These are phyloP conservation scores for Salminus brasiliensis DNA, from an alignment of 2,113 vertebrate species.

Conservation along the genomic window DNA sequence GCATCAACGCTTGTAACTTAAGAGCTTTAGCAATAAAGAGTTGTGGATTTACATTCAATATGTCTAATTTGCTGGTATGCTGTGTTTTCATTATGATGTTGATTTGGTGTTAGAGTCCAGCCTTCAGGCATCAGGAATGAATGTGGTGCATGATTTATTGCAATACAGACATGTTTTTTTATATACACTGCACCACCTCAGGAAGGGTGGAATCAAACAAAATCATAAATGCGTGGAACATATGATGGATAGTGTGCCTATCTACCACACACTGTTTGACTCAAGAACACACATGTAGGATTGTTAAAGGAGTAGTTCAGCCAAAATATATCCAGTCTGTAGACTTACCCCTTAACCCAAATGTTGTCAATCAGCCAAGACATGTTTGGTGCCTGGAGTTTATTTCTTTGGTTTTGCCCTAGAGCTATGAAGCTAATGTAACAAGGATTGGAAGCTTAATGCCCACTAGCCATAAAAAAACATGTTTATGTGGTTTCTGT, in stretches of 20 bases:
- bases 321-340: background rate
- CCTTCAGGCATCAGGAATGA: background rate
- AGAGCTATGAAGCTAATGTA: too few relatives aligned
- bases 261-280: constrained; percentile 26
- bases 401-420: background rate
- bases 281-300: constrained; percentile 16
- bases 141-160: constrained; percentile 17
- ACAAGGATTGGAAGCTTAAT: too few relatives aligned
- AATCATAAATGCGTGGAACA: constrained; percentile 27
- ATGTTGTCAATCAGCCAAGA: too few relatives aligned
- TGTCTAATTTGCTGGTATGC: background rate
- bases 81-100: constrained; percentile 17
- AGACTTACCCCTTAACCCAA: too few relatives aligned
- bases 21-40: constrained; percentile 3
- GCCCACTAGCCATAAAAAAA: too few relatives aligned
- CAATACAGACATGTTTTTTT: constrained; percentile 6
- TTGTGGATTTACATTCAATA: background rate
- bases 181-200: constrained; percentile 18
- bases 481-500: too few relatives aligned
- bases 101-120: background rate
- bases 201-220: constrained; percentile 26
- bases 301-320: background rate
- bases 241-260: constrained; percentile 27
- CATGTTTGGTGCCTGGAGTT: background rate
- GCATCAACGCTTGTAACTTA: constrained; percentile 4